Evolutionary conservation across 2,888 invertebrate species (phyloP), one percentile per base, ranked within the genome.

Genomic region (Trachelus stipa): DNA sequence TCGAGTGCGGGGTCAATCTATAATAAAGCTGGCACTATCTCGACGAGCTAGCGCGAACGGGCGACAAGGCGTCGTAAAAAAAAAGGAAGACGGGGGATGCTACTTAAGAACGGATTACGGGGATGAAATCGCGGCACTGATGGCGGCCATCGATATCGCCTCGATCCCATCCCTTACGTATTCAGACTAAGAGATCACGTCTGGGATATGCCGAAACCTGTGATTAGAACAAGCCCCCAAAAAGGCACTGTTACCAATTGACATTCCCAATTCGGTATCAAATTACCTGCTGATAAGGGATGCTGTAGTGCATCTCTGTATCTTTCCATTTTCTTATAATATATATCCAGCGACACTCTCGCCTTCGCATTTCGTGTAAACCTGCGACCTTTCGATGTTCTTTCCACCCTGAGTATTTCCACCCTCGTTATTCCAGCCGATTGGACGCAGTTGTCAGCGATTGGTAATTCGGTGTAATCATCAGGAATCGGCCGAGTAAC

Each of bases 41-140:
- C 81, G 81, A 81, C 81, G 84, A 83, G 84, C 85, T 87, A 87
- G 89, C 89, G 89, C 86, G 87, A 86, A 87, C 85, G 86, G 84
- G 85, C 84, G 81, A 84, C 80, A 77, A 81, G 81, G 84, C 82
- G 86, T 90, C 91, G 89, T 91, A 91, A 91, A 90, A 89, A 86
- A 86, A 87, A 23, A 56, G 1, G 56, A 56, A 35, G 35, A 23
- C 40, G 23, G 56, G 56, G 84, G 85, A 80, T 82, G 85, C 88
- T 88, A 88, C 89, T 90, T 88, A 89, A 89, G 90, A 91, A 90
- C 88, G 88, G 90, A 91, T 91, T 90, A 91, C 87, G 89, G 86
- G 90, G 89, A 88, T 88, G 90, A 90, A 90, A 90, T 90, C 88
- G 87, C 83, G 84, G 81, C 83, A 83, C 80, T 84, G 81, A 86